These are phyloP conservation scores for Electrona antarctica DNA, from an alignment of 2,113 vertebrate genomes.

Conservation along the genomic window DNA sequence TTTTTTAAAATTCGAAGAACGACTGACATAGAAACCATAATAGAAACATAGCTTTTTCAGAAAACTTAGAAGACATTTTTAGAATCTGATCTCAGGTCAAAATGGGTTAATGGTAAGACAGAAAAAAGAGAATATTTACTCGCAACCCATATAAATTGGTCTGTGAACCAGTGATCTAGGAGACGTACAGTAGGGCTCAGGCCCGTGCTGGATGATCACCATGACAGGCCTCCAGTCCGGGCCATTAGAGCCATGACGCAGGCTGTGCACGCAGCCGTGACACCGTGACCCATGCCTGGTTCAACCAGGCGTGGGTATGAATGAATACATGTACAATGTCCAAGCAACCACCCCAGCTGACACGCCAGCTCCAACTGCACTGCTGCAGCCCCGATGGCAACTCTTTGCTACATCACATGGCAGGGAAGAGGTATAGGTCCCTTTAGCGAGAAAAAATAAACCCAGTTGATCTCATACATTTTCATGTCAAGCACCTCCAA, in stretches of 20 bases:
- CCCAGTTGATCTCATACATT: too few species aligned
- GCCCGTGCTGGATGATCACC: slow-evolving; percentile 48
- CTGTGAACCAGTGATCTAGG: background rate
- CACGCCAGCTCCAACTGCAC: slow-evolving; percentile 37
- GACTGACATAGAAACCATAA: too few species aligned
- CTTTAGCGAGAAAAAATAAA: too few species aligned
- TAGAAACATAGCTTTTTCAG: too few species aligned
- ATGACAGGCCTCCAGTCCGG: slow-evolving; percentile 60
- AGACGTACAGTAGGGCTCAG: slow-evolving; percentile 24
- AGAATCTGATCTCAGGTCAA: too few species aligned
- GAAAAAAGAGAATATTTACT: too few species aligned
- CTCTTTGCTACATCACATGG: slow-evolving; percentile 39
- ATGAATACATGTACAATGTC: slow-evolving; percentile 52
- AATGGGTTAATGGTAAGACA: too few species aligned
- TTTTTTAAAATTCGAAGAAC: too few species aligned
- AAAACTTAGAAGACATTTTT: too few species aligned
- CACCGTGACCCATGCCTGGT: slow-evolving; percentile 40
- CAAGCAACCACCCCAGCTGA: slow-evolving; percentile 37
- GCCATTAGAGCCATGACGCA: slow-evolving; percentile 61
- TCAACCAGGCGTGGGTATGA: slow-evolving; percentile 25
- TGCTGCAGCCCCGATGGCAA: slow-evolving; percentile 51
- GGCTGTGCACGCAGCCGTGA: slow-evolving; percentile 48
- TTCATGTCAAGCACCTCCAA: too few species aligned
- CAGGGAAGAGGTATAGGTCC: slow-evolving; percentile 29
- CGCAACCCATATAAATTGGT: too few species aligned